Conservation (phyloP, 2,888 invertebrate genomes). For the Apamea epomidion region DNA sequence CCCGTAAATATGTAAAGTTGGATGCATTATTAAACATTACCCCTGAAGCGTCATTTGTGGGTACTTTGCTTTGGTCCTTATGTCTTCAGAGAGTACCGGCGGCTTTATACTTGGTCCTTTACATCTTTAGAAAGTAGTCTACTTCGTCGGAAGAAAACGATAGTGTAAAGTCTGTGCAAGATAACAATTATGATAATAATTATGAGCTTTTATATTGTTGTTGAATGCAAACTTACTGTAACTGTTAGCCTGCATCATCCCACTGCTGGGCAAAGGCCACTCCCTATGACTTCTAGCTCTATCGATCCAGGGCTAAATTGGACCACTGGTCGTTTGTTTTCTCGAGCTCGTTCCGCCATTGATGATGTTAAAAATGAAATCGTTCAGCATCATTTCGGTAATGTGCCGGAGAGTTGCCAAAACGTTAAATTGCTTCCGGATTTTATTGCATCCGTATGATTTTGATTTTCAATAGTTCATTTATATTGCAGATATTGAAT, state of each 20-base stretch:
- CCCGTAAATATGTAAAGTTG: slow-evolving; percentile 81
- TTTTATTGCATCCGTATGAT: slow-evolving; percentile 5
- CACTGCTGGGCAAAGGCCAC: not conserved
- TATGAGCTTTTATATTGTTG: not conserved
- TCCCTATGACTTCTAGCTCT: not conserved
- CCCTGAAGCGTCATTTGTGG: slow-evolving; percentile 71
- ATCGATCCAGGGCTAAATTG: not conserved
- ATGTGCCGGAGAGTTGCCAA: slow-evolving; percentile 34
- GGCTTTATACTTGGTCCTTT: not conserved
- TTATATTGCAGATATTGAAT: not conserved
- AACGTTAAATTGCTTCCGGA: slow-evolving; percentile 22
- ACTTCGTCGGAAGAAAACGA: not conserved
- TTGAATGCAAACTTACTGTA: not conserved
- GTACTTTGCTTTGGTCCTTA: slow-evolving; percentile 45
- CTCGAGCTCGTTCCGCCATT: not conserved
- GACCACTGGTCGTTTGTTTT: not conserved
- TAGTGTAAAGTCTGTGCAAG: not conserved
- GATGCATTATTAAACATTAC: slow-evolving; percentile 85
- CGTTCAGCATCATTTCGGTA: not conserved
- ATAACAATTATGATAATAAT: no score
- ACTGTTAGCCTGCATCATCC: not conserved
- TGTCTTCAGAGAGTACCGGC: slow-evolving; percentile 12
- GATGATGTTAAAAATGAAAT: not conserved
- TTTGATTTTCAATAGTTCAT: not conserved
- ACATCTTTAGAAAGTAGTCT: not conserved